A percentile compares a stretch with the other conserved stretches of the same genome.
phyloP scores from a whole-genome alignment of 2,888 invertebrate species.

The Prenolepis imparis region DNA sequence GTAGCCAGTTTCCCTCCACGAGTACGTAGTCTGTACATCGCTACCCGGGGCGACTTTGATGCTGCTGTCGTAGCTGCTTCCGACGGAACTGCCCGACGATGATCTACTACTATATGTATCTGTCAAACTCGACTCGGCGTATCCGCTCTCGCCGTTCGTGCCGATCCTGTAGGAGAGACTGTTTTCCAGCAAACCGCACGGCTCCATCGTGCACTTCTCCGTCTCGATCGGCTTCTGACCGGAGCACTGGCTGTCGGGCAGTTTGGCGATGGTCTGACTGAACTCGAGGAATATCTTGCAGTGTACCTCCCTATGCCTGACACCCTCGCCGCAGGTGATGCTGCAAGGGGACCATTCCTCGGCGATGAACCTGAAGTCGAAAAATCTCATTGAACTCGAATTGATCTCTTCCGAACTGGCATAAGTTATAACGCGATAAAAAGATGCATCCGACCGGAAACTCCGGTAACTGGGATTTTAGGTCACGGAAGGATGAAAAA shows the following conservation, averaged over 20 bases:
- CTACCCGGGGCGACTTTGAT: conserved; percentile 87
- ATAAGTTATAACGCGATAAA: not conserved
- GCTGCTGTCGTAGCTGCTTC: conserved; percentile 70
- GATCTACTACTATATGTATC: conserved; percentile 82
- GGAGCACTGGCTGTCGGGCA: conserved; percentile 95
- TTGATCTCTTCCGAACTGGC: conserved; percentile 16
- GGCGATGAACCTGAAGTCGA: conserved; percentile 91
- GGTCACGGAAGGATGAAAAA: conserved; percentile 36
- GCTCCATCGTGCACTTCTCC: conserved; percentile 93
- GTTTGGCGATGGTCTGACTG: conserved; percentile 94
- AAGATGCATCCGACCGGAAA: conserved; percentile 15
- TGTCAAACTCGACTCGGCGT: conserved; percentile 84
- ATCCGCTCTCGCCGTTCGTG: conserved; percentile 85
- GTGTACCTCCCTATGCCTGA: conserved; percentile 94
- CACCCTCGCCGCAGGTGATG: conserved; percentile 96
- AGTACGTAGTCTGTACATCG: conserved; percentile 93
- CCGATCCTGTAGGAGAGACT: conserved; percentile 84
- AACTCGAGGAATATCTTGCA: conserved; percentile 98
- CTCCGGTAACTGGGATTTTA: conserved; percentile 11
- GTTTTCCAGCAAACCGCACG: conserved; percentile 88
- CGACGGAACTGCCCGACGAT: conserved; percentile 76
- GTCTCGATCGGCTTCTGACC: conserved; percentile 94
- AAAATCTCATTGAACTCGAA: conserved; percentile 7
- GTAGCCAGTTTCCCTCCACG: conserved; percentile 96
- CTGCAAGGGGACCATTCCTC: conserved; percentile 98